Conservation (phyloP, 2,888 invertebrate species). For the Coelogynopora nodosa region DNA sequence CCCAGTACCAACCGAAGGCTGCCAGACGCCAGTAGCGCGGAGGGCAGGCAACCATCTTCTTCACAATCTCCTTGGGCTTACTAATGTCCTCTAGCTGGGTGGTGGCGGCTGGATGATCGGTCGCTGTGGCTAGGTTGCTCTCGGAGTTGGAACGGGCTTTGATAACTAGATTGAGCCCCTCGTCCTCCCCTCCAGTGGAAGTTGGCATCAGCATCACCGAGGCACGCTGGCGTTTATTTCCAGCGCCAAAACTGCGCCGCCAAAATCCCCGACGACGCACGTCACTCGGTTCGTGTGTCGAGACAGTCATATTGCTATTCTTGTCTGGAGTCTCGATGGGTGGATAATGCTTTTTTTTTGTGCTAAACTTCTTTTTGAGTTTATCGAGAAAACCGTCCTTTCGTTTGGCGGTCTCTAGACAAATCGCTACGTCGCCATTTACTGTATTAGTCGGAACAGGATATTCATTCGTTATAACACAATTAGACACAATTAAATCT, state of each 20-base stretch:
- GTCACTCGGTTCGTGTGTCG: background rate
- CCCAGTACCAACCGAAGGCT: conserved; percentile 46
- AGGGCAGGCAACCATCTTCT: background rate
- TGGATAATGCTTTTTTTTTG: background rate
- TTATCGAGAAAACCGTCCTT: conserved; percentile 25
- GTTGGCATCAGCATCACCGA: background rate
- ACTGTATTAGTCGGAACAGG: background rate
- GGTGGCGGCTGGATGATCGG: background rate
- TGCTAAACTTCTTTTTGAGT: conserved; percentile 17
- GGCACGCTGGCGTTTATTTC: conserved; percentile 17
- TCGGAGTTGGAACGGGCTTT: background rate
- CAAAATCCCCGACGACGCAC: conserved; percentile 4
- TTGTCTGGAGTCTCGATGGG: background rate
- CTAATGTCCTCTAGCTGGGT: background rate
- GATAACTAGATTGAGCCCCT: background rate
- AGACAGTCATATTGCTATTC: background rate
- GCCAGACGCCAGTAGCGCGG: conserved; percentile 37
- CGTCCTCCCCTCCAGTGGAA: background rate
- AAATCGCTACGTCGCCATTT: background rate
- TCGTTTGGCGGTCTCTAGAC: background rate
- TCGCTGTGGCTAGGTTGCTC: background rate
- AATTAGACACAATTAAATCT: background rate
- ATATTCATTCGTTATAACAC: background rate
- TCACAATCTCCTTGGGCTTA: background rate
- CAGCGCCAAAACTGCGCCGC: conserved; percentile 12